Base-by-base conservation (phyloP, 2,113 vertebrate genomes). In the Urocolius indicus region DNA sequence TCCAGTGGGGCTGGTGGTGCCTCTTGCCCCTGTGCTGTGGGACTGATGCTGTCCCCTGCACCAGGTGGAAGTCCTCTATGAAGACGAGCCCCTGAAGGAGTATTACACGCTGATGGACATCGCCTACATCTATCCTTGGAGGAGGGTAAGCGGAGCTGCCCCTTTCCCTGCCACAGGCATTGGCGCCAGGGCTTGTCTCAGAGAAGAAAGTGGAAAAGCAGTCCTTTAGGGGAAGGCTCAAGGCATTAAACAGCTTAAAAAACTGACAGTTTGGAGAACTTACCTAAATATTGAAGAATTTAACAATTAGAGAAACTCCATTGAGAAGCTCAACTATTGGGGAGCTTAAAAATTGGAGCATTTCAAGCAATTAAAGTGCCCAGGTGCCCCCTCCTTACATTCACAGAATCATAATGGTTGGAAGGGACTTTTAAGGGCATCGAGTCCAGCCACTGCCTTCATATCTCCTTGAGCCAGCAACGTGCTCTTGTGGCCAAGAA, bases 71-170 rank as follows among this genome's bases (percentile, higher is more conserved):
- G 99, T 99, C 36, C 96, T 99, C 61, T 99, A 99, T 0, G 99
- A 99, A 83, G 99, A 99, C 0, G 99, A 99, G 79, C 99, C 99
- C 2, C 95, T 99, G 91, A 99, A 99, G 98, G 99, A 99, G 63
- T 99, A 99, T 93, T 99, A 99, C 97, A 99, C 99, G 41, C 98
- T 99, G 94, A 99, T 99, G 99, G 99, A 99, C 75, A 99, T 99
- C 2, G 98, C 99, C 63, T 99, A 99, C 95, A 99, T 99, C 96
- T 99, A 99, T 27, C 99, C 99, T 82, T 99, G 99, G 98, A 98
- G 99, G 98, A 97, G 99, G 97, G 99, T 99, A 77, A 98, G 98
- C 72, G 12, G 13, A 36, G 23, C 57, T 26, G 61, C 55, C 14
- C 2, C 57, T 61, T 21, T 10, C 52, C 63, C 27, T 1, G 2